A percentile compares a stretch with the other conserved stretches of the same genome.
Evolutionary conservation across 2,888 invertebrate genomes (phyloP).

Genomic region (Perizoma flavofasciatum): DNA sequence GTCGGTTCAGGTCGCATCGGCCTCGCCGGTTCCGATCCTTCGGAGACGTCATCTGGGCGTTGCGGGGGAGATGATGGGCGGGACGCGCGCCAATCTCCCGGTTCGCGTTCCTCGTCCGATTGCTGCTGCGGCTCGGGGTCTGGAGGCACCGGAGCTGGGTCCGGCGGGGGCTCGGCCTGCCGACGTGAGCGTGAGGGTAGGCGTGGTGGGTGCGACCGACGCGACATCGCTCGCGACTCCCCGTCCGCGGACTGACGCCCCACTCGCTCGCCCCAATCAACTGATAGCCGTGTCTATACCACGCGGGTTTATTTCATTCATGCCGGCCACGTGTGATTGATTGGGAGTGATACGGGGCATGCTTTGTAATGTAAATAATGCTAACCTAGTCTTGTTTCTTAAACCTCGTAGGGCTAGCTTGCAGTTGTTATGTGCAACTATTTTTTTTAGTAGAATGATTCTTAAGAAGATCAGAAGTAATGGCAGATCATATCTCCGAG

Average conservation of each 20-base stretch:
- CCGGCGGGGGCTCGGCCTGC: slow-evolving; percentile 74
- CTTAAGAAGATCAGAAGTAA: no score
- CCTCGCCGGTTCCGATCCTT: slow-evolving; percentile 79
- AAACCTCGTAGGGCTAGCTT: background rate
- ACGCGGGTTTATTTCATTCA: slow-evolving; percentile 54
- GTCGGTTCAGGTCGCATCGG: slow-evolving; percentile 83
- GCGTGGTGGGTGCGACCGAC: slow-evolving; percentile 73
- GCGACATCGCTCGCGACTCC: slow-evolving; percentile 71
- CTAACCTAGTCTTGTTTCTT: slow-evolving; percentile 10
- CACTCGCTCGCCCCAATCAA: slow-evolving; percentile 60
- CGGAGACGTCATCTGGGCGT: slow-evolving; percentile 74
- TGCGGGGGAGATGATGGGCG: slow-evolving; percentile 72
- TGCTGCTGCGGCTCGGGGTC: slow-evolving; percentile 65
- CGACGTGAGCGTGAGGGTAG: slow-evolving; percentile 69
- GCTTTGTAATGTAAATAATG: slow-evolving; percentile 22
- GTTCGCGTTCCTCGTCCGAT: slow-evolving; percentile 81
- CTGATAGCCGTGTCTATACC: slow-evolving; percentile 61
- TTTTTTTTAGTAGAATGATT: no score
- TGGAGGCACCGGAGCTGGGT: slow-evolving; percentile 69
- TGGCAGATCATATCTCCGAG: no score
- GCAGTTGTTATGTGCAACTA: no score
- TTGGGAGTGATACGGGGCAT: slow-evolving; percentile 37
- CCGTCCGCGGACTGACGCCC: slow-evolving; percentile 68
- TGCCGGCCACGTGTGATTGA: slow-evolving; percentile 60
- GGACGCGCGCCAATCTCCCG: slow-evolving; percentile 80